Base-by-base conservation (phyloP, 2,888 invertebrate genomes). In the Cylindroiulus punctatus region DNA sequence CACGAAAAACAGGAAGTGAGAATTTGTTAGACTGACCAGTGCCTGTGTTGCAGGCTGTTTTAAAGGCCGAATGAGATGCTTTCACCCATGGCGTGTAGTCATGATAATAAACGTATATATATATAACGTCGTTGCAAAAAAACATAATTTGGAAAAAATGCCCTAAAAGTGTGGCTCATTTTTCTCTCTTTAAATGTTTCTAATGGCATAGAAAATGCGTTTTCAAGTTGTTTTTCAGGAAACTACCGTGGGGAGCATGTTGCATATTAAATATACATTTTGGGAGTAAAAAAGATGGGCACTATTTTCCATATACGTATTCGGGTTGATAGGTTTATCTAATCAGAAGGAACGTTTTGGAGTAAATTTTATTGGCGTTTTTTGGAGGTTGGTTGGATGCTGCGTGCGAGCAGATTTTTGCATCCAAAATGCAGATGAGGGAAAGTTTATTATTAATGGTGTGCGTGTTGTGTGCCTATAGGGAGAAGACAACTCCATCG, bases 201-300 rank as follows among this genome's bases (percentile, higher is more conserved):
- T 65, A 65, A 65, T 65, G 26, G 65, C 65, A 65, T 7, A 26
- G 65, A 65, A 22, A 65, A 65, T 22, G 65, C 26, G 22, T 10
- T 65, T 65, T 65, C 22, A 65, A 57, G n/a, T n/a, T 57, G 52
- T n/a, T n/a, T 42, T 57, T 57, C 52, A n/a, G 52, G 65, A 22
- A 65, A 65, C 65, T 65, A 65, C 65, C 65, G 26, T 19, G 22
- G 65, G 65, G 65, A 65, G 10, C 26, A 26, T 65, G 65, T 65
- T 65, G 65, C 65, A 65, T 65, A 65, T 65, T 65, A 65, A 65
- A 65, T 65, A 65, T 65, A 65, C 65, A 65, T 65, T 65, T 26
- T 10, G 65, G 26, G 22, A n/a, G 26, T 17, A 19, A 26, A 26
- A n/a, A 26, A 65, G 65, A 26, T 65, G 65, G 65, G 65, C 26